Conservation (phyloP, 2,113 vertebrate genomes). For the Dasypus novemcinctus region DNA sequence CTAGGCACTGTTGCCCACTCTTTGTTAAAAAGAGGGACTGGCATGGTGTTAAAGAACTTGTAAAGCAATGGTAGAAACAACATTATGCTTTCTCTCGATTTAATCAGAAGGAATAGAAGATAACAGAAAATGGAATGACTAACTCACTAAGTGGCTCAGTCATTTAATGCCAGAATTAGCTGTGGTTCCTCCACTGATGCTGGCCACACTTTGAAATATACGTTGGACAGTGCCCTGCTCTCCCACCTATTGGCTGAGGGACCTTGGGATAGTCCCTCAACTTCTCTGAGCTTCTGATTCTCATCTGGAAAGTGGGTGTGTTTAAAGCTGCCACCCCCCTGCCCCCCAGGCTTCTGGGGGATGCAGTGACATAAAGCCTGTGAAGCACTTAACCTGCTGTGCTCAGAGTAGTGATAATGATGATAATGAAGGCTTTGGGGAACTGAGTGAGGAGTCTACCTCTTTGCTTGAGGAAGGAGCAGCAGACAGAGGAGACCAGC, state of each 20-base stretch:
- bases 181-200: neutral
- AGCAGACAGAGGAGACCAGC: neutral
- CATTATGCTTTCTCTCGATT: neutral
- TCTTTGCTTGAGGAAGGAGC: neutral
- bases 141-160: neutral
- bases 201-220: neutral
- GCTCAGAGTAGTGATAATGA: neutral
- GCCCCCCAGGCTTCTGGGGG: neutral
- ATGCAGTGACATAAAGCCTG: fast-evolving
- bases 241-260: neutral
- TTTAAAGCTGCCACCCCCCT: neutral
- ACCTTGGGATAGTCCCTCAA: neutral
- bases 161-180: neutral
- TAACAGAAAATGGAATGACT: neutral
- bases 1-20: neutral
- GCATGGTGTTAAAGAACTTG: neutral
- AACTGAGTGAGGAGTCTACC: neutral
- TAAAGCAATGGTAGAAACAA: neutral
- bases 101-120: slow-evolving; percentile 33
- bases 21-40: neutral
- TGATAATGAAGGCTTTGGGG: neutral
- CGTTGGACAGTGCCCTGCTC: neutral
- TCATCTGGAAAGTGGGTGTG: neutral
- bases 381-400: neutral
- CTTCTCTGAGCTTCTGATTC: too few species aligned